A percentile compares a stretch with the other conserved stretches of the same genome.
phyloP scores from a whole-genome alignment of 2,797 vertebrate species.

The Psittacula echo region DNA sequence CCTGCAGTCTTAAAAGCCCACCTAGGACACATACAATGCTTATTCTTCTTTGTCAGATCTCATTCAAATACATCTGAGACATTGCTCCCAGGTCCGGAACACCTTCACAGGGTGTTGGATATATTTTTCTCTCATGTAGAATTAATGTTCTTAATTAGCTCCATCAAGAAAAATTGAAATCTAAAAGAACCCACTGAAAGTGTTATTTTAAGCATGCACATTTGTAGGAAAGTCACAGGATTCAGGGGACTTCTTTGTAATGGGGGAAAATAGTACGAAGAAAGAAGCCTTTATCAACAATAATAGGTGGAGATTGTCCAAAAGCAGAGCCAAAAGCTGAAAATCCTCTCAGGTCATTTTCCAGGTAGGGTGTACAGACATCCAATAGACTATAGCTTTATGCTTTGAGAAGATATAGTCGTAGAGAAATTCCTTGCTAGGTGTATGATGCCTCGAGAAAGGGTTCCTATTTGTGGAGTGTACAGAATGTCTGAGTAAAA shows the following conservation, averaged over 20 bases:
- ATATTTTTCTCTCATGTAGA: not conserved
- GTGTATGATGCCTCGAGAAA: not conserved
- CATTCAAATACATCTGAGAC: not conserved
- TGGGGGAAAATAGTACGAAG: not conserved
- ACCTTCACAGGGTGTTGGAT: not conserved
- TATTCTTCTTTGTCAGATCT: not conserved
- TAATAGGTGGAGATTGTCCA: not conserved
- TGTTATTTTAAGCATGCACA: not conserved
- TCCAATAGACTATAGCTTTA: not conserved
- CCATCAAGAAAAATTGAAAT: not conserved
- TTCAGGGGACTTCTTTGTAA: not conserved
- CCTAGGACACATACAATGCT: not conserved
- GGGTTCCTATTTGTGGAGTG: not conserved
- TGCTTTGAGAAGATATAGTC: not conserved
- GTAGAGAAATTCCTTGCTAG: not conserved
- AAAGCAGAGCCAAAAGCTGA: conserved; percentile 10
- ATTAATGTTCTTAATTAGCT: not conserved
- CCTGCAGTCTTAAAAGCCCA: not conserved
- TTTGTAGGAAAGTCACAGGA: not conserved
- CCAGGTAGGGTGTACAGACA: not conserved
- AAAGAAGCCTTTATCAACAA: not conserved
- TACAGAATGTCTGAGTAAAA: not conserved
- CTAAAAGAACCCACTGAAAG: not conserved
- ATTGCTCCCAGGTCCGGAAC: not conserved
- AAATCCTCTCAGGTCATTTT: not conserved